phyloP scores from a whole-genome alignment of 2,797 vertebrate genomes.

The Danio tinwini region DNA sequence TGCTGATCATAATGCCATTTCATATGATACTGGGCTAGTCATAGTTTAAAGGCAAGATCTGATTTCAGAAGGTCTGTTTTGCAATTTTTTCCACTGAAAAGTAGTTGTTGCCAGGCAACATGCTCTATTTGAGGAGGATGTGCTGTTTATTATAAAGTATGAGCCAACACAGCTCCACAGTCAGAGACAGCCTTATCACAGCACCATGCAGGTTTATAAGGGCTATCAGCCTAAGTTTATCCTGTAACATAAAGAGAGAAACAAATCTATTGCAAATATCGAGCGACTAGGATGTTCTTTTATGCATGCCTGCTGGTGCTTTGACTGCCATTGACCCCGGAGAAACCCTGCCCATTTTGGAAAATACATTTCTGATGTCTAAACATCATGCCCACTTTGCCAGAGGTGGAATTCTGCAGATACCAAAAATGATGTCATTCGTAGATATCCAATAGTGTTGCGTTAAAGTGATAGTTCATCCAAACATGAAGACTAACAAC shows the following conservation, averaged over 20 bases:
- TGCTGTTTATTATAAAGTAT: constrained; percentile 8
- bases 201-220: constrained; percentile 10
- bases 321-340: constrained; percentile 32
- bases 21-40: background rate
- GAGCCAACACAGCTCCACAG: background rate
- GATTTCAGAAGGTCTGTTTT: constrained; percentile 17
- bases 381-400: background rate
- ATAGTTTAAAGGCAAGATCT: constrained; percentile 26
- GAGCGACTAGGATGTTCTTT: constrained; percentile 26
- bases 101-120: constrained; percentile 55
- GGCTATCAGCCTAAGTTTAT: constrained; percentile 17
- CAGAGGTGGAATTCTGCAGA: constrained; percentile 16
- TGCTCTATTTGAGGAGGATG: constrained; percentile 1
- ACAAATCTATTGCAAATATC: constrained; percentile 42
- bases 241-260: background rate
- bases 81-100: constrained; percentile 13
- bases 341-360: constrained; percentile 37
- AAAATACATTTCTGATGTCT: constrained; percentile 23
- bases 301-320: constrained; percentile 36
- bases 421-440: constrained; percentile 11
- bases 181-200: background rate
- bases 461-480: background rate
- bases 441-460: background rate
- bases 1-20: background rate
- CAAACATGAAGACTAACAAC: background rate